A percentile compares a stretch with the other conserved stretches of the same genome.
These are phyloP conservation scores for Stictonetta naevosa DNA, from an alignment of 2,113 vertebrate genomes.

Conservation along the genomic window DNA sequence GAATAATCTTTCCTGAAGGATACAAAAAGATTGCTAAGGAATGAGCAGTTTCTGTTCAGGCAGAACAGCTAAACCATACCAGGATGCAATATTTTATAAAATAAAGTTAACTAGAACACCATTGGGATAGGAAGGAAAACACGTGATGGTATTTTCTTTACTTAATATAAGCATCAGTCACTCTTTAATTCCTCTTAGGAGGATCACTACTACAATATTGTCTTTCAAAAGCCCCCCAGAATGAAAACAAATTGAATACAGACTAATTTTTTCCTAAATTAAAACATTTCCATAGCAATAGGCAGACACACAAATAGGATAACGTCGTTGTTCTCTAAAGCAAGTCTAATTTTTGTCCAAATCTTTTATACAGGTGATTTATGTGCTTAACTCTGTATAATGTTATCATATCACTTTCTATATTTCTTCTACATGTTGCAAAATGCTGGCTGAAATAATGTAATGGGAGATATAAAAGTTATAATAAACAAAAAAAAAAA, in stretches of 20 bases:
- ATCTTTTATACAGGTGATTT: not conserved
- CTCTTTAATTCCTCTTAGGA: not conserved
- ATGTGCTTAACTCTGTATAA: not conserved
- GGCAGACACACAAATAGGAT: not conserved
- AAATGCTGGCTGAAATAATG: not conserved
- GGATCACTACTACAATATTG: not conserved
- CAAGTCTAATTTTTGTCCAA: not conserved
- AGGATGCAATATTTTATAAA: not conserved
- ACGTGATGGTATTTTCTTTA: not conserved
- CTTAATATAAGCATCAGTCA: not conserved
- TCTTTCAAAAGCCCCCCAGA: not conserved
- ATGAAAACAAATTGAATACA: not conserved
- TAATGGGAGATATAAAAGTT: not conserved
- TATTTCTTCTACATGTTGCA: not conserved
- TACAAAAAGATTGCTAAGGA: not conserved
- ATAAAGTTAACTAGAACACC: not conserved
- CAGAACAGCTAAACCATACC: not conserved
- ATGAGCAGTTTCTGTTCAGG: not conserved
- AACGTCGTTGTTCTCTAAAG: not conserved
- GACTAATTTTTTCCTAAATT: not conserved
- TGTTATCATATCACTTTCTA: not conserved
- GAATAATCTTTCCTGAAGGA: not conserved
- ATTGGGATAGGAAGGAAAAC: not conserved
- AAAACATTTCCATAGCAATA: not conserved
- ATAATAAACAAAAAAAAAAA: not conserved